Conservation (phyloP, 2,797 vertebrate species). For the Eulemur albifrons region DNA sequence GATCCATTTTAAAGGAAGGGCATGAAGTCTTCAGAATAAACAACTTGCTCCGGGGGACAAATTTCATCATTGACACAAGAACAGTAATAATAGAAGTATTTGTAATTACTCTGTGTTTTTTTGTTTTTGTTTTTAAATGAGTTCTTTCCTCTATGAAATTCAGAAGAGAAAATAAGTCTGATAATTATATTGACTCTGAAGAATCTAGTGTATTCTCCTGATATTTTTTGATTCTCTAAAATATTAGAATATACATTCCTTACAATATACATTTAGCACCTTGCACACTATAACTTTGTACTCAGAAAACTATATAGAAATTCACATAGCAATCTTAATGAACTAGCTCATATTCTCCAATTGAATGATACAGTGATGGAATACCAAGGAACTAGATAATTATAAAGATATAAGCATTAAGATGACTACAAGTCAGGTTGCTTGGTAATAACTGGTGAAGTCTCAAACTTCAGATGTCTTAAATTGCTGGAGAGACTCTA, state of each 20-base stretch:
- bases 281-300: not conserved
- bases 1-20: not conserved
- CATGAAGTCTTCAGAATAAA: not conserved
- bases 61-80: not conserved
- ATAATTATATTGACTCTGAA: not conserved
- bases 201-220: not conserved
- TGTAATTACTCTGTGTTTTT: not conserved
- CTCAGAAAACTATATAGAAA: not conserved
- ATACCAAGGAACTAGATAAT: not conserved
- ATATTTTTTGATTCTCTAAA: conserved; percentile 13
- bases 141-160: not conserved
- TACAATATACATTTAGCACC: not conserved
- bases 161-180: not conserved
- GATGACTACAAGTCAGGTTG: not conserved
- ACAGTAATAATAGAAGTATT: not conserved
- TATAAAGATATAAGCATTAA: not conserved
- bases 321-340: not conserved
- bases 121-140: not conserved
- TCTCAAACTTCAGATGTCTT: not conserved
- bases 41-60: not conserved
- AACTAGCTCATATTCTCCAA: not conserved
- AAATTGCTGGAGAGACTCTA: not conserved
- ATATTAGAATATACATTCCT: not conserved
- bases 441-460: not conserved
- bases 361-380: not conserved